Conservation (phyloP, 2,888 invertebrate genomes). For the Nomada ferruginata region DNA sequence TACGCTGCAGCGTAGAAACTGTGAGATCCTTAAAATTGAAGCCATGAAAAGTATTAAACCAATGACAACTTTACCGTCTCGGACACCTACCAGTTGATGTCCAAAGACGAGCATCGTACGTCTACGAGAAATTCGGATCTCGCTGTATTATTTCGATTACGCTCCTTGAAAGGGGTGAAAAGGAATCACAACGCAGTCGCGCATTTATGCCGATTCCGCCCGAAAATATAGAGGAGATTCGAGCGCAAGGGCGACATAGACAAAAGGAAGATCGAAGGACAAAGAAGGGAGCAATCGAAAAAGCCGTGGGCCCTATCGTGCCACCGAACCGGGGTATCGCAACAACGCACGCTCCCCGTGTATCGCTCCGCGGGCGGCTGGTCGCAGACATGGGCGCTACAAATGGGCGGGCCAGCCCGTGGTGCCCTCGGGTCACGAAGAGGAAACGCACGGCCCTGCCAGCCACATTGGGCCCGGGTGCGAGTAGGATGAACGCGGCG, state of each 20-base stretch:
- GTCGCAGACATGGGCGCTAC: conserved; percentile 82
- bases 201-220: no score
- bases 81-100: neutral
- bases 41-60: conserved; percentile 29
- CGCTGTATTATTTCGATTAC: neutral
- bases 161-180: no score
- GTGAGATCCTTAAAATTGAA: conserved; percentile 27
- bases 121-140: neutral
- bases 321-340: conserved; percentile 50
- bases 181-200: neutral
- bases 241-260: conserved; percentile 8
- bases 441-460: conserved; percentile 77
- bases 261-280: conserved; percentile 30
- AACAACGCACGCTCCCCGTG: conserved; percentile 67
- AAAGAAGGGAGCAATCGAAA: conserved; percentile 48
- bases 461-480: conserved; percentile 66
- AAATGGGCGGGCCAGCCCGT: conserved; percentile 81
- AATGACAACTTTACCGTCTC: conserved; percentile 8
- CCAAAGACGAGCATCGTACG: neutral
- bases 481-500: conserved; percentile 58
- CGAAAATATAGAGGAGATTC: neutral
- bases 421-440: conserved; percentile 80
- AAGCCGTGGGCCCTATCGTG: conserved; percentile 43
- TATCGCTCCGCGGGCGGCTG: conserved; percentile 80
- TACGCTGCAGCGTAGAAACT: conserved; percentile 32